A percentile compares a stretch with the other conserved stretches of the same genome.
These are phyloP conservation scores for Drosophila tristis DNA, from an alignment of 1,140 invertebrate genomes.

Conservation along the genomic window DNA sequence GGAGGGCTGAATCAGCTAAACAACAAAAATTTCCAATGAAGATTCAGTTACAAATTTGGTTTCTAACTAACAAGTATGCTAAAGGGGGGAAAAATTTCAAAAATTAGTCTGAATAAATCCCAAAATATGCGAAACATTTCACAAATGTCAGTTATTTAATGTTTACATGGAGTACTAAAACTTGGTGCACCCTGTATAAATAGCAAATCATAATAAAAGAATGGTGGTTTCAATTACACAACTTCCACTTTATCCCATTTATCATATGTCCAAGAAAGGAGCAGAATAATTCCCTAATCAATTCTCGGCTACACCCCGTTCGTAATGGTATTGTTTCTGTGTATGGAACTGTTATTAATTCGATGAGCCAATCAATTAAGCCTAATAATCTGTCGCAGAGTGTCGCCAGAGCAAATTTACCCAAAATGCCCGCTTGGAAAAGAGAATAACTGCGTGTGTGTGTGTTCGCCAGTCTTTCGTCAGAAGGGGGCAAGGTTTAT, in stretches of 20 bases:
- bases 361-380: constrained; percentile 53
- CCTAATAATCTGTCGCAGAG: constrained; percentile 45
- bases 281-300: constrained; percentile 31
- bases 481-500: no score
- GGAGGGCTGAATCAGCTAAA: no score
- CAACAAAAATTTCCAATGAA: no score
- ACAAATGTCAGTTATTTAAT: no score
- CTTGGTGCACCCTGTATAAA: background rate
- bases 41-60: no score
- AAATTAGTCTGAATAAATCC: no score
- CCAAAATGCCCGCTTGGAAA: background rate
- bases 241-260: constrained; percentile 21
- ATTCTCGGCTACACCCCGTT: constrained; percentile 7
- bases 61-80: no score
- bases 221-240: background rate
- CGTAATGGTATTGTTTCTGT: constrained; percentile 26
- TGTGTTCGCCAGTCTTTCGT: no score
- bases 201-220: background rate
- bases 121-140: no score
- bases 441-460: no score
- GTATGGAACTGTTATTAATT: constrained; percentile 43
- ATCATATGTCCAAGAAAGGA: constrained; percentile 3
- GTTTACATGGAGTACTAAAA: no score
- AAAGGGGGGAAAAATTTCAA: no score
- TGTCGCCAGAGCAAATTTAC: constrained; percentile 18